Evolutionary conservation across 2,888 invertebrate genomes (phyloP).

Genomic region (Polydrusus pterygomalis): DNA sequence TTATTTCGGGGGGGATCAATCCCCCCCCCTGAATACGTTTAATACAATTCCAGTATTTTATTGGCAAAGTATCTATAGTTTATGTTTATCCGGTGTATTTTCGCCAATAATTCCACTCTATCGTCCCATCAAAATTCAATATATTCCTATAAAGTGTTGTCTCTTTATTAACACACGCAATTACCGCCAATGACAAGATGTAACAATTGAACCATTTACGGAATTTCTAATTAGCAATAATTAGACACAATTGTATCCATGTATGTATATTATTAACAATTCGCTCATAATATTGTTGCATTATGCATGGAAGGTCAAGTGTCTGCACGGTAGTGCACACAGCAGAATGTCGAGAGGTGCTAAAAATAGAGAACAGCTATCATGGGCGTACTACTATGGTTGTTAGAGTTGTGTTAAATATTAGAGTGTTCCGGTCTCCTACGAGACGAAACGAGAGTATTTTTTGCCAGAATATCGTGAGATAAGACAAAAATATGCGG

Average conservation of each 20-base stretch:
- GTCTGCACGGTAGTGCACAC: slow-evolving; percentile 28
- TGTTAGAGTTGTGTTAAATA: no score
- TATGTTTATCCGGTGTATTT: no score
- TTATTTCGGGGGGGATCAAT: no score
- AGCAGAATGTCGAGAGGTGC: slow-evolving; percentile 15
- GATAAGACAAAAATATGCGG: no score
- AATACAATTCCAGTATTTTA: no score
- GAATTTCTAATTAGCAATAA: slow-evolving; percentile 56
- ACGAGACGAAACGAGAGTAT: no score
- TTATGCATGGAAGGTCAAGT: slow-evolving; percentile 47
- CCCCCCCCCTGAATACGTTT: no score
- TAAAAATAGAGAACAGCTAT: slow-evolving; percentile 28
- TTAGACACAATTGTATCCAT: slow-evolving; percentile 53
- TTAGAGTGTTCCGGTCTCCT: no score
- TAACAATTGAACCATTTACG: slow-evolving; percentile 54
- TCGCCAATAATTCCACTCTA: no score
- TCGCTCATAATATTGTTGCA: slow-evolving; percentile 37
- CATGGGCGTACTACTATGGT: slow-evolving; percentile 6
- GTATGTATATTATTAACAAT: slow-evolving; percentile 43
- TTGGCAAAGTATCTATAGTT: no score
- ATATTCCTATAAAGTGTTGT: slow-evolving; percentile 10
- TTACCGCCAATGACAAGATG: slow-evolving; percentile 50
- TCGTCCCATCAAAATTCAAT: slow-evolving; percentile 34
- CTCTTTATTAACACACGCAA: slow-evolving; percentile 41
- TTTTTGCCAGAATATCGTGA: no score